Evolutionary conservation across 2,888 invertebrate species (phyloP), one percentile per base, ranked within the genome.

Genomic region (Elaeidobius kamerunicus): DNA sequence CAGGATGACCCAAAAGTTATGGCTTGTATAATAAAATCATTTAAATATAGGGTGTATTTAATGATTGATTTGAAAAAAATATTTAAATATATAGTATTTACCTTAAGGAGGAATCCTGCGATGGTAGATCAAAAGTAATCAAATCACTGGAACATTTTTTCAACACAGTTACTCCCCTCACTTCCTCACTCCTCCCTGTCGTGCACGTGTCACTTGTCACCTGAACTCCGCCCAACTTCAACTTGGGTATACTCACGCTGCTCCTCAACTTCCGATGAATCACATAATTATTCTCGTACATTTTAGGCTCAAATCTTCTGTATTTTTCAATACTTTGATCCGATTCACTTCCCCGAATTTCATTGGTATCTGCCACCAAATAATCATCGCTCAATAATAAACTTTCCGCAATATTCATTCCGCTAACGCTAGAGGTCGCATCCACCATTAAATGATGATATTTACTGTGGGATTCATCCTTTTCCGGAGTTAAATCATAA

Each of bases 401-500:
- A 40, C 36, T 55, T 42, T 55, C 55, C 11, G 50, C 28, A 6
- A 55, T 36, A 12, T 56, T 56, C 18, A 47, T 36, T 3, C 47
- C 53, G 19, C 55, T 46, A 16, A 55, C 19, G 23, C 59, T 62
- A 3, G 61, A 60, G 4, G 56, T 32, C 1, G 50, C 61, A 43
- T 62, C 62, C 1, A 48, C 45, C 40, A 60, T 18, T 23, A 62
- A 41, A 42, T 60, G 55, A 36, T 63, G 61, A 42, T 60, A 61
- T 32, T 60, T 62, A 16, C 58, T 38, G 20, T 45, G 49, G 4
- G 59, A 56, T 12, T 51, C 44, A n/a, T 63, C 63, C 40, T 58
- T 57, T 44, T 65, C 57, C 2, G 65, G 64, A 4, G 63, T 64
- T 27, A 63, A 44, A 40, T 65, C 65, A 36, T 63, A 64, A 35